phyloP scores from a whole-genome alignment of 2,113 vertebrate species.

The Pycnonotus jocosus region DNA sequence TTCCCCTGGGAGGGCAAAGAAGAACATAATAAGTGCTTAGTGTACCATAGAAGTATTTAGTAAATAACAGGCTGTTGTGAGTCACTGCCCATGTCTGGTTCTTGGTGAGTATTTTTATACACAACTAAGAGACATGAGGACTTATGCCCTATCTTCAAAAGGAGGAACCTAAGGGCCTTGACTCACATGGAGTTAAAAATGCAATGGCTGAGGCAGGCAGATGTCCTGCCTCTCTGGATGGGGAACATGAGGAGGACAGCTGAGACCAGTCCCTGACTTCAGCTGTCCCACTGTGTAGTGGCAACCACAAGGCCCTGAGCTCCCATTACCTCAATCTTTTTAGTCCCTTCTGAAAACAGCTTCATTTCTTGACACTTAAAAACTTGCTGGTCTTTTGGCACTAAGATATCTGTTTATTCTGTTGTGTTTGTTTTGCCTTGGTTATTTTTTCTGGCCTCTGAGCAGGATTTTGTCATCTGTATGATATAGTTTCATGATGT shows the following conservation, averaged over 20 bases:
- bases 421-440: not conserved
- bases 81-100: conserved; percentile 10
- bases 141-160: conserved; percentile 4
- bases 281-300: not conserved
- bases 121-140: not conserved
- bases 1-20: not conserved
- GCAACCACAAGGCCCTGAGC: not conserved
- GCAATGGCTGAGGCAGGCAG: not conserved
- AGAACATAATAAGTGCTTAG: not conserved
- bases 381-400: not conserved
- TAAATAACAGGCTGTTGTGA: conserved; percentile 35
- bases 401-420: not conserved
- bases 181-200: not conserved
- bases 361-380: not conserved
- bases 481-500: not conserved
- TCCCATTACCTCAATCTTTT: not conserved
- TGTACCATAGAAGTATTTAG: conserved; percentile 20
- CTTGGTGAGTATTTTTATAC: conserved; percentile 4
- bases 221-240: not conserved
- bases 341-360: not conserved
- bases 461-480: not conserved
- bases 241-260: not conserved
- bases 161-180: not conserved
- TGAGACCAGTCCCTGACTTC: not conserved
- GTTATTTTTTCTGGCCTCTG: not conserved